Evolutionary conservation across 1,140 invertebrate genomes (phyloP).

Genomic region (Ceratitis capitata): DNA sequence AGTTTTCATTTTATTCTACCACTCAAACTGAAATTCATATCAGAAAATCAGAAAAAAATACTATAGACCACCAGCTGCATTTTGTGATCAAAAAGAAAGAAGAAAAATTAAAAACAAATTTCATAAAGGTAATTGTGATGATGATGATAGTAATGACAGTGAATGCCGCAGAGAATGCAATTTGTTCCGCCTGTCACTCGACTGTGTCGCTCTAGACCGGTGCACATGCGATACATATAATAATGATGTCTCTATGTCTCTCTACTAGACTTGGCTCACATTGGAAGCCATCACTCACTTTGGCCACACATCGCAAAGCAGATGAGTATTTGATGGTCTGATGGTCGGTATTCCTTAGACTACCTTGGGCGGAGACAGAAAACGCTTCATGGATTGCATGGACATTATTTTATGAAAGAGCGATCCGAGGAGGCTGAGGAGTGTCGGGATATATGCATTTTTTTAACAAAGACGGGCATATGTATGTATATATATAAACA

Average conservation of each 20-base stretch:
- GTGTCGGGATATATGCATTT: no score
- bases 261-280: not conserved
- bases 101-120: not conserved
- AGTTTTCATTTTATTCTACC: no score
- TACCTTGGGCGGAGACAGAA: not conserved
- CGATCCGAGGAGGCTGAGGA: no score
- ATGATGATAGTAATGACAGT: constrained; percentile 7
- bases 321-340: not conserved
- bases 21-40: no score
- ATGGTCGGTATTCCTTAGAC: not conserved
- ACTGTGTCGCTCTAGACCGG: not conserved
- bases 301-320: not conserved
- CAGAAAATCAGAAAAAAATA: no score
- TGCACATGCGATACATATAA: not conserved
- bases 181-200: constrained; percentile 4
- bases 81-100: not conserved
- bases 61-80: not conserved
- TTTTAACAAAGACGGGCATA: no score
- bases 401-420: no score
- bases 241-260: not conserved
- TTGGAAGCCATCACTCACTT: not conserved
- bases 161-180: not conserved
- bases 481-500: not conserved
- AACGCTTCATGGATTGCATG: not conserved
- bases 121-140: constrained; percentile 7